A percentile compares a stretch with the other conserved stretches of the same genome.
Conservation (phyloP, 2,888 invertebrate genomes). For the Germaria angustata region DNA sequence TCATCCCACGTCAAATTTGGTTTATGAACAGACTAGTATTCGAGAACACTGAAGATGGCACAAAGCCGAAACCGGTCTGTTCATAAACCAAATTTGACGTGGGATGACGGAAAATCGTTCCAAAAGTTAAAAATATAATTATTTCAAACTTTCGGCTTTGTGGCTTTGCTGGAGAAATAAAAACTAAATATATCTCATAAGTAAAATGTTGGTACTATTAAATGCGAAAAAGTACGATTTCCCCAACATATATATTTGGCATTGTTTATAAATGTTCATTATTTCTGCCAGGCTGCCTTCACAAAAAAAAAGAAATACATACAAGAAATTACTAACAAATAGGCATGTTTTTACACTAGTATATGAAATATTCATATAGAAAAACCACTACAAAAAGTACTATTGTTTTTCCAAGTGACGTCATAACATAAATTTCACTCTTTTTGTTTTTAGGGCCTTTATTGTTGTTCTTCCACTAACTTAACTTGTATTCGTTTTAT, state of each 20-base stretch:
- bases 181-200: too few species aligned
- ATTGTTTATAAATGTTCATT: background rate
- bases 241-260: background rate
- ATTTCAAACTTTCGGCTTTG: too few species aligned
- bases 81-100: too few species aligned
- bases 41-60: too few species aligned
- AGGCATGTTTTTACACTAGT: background rate
- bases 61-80: too few species aligned
- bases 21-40: too few species aligned
- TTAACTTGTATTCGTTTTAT: slow-evolving; percentile 6
- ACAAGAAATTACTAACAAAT: background rate
- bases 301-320: too few species aligned
- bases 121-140: too few species aligned
- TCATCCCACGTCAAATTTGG: too few species aligned
- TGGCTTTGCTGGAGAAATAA: too few species aligned
- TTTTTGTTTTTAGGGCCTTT: slow-evolving; percentile 3
- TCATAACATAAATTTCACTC: slow-evolving; percentile 37
- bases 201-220: background rate
- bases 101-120: too few species aligned
- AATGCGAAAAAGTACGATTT: background rate
- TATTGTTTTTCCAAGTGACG: slow-evolving; percentile 49
- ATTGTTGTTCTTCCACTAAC: background rate
- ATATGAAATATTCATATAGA: background rate
- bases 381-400: background rate
- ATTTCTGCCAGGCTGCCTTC: background rate